Evolutionary conservation across 2,113 vertebrate genomes (phyloP), one percentile per base, ranked within the genome.

Genomic region (Tringa solitaria): DNA sequence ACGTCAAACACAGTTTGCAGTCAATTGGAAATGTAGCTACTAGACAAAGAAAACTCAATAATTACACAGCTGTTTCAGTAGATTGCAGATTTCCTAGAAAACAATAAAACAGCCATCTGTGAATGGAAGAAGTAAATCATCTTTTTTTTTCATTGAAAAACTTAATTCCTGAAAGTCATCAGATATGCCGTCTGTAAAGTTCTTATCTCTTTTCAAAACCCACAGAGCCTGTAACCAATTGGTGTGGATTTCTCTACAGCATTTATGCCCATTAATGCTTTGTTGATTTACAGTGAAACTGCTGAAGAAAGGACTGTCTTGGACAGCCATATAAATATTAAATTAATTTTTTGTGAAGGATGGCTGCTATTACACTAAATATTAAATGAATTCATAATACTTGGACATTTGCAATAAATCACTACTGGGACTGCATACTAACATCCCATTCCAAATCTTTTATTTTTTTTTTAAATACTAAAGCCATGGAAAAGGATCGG

Each of bases 341-440:
- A 81, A 37, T 89, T 89, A 94, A 96, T 91, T 94, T 91, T 53
- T 63, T 61, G 57, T 91, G 93, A 94, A 63, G 76, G 83, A 91
- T 89, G 69, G 37, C 81, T 88, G 68, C 93, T 95, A 91, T 95
- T 88, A 80, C 53, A 77, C 91, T 84, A 51, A 94, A 87, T 94
- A 93, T 96, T 94, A 95, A 87, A 93, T 95, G 60, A 75, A 86
- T 96, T 87, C 76, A 93, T 96, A 88, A 95, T 94, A 78, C 91
- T 83, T 86, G 64, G 88, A 89, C 77, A 59, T 90, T 81, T 75
- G 70, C 67, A 90, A 87, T 96, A 88, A 93, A 95, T 95, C 87
- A 73, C 61, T 89, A 23, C 78, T 77, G 84, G 48, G 68, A 82
- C 74, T 89, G 83, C 73, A 68, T 94, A 16, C 74, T 84, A 79